Evolutionary conservation across 2,888 invertebrate species (phyloP).

Genomic region (Limnephilus auricula): DNA sequence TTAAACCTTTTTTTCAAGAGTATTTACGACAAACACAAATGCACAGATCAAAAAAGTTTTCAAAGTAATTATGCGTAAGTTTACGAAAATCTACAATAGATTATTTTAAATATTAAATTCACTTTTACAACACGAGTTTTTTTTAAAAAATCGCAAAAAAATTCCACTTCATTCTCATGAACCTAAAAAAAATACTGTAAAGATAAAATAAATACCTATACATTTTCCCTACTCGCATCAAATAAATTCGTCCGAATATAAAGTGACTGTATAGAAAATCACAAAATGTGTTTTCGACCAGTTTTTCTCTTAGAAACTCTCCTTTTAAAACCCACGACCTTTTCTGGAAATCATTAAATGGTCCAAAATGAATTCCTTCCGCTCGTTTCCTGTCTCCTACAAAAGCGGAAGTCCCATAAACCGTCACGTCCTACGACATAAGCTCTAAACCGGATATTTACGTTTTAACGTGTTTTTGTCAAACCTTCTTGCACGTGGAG

Average conservation of each 20-base stretch:
- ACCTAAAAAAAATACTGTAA: neutral
- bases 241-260: neutral
- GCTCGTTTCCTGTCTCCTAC: neutral
- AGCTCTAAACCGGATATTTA: conserved; percentile 38
- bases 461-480: conserved; percentile 38
- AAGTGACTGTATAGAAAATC: neutral
- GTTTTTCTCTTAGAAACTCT: neutral
- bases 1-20: too few species aligned
- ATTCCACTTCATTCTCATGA: neutral
- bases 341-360: neutral
- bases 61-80: too few species aligned
- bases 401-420: conserved; percentile 29
- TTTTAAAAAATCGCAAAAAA: neutral
- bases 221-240: neutral
- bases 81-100: too few species aligned
- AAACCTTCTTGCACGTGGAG: neutral
- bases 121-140: neutral
- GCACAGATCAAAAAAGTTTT: too few species aligned
- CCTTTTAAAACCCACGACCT: neutral
- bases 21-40: too few species aligned
- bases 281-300: neutral
- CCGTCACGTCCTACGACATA: conserved; percentile 28
- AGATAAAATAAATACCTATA: neutral
- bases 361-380: conserved; percentile 20
- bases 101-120: too few species aligned